phyloP scores from a whole-genome alignment of 1,140 invertebrate species.

The Sipha flava region DNA sequence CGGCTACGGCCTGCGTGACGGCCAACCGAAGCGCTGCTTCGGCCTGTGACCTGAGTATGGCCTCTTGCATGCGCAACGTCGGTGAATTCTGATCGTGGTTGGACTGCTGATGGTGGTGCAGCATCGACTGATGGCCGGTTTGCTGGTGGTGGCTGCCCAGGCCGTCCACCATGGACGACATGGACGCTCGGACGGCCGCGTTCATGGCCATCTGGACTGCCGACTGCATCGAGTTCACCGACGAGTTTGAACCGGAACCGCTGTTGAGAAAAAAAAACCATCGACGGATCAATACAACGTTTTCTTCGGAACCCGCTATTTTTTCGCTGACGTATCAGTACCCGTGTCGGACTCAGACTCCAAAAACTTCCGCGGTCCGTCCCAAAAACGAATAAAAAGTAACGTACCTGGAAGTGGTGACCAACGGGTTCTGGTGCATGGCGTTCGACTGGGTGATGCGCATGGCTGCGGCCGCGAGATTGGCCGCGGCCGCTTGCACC shows the following conservation, averaged over 20 bases:
- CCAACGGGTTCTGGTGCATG: conserved; percentile 38
- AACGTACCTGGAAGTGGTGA: conserved; percentile 39
- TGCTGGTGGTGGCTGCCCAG: conserved; percentile 47
- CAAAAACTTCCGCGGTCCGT: no score
- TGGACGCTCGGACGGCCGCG: conserved; percentile 45
- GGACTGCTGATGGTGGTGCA: conserved; percentile 39
- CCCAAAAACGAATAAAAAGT: not conserved
- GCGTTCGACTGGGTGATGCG: conserved; percentile 50
- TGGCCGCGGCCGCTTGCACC: conserved; percentile 63
- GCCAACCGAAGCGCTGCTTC: conserved; percentile 71
- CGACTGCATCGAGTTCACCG: conserved; percentile 31
- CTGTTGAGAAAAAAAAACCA: not conserved
- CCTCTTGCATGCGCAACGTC: conserved; percentile 66
- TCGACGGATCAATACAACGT: not conserved
- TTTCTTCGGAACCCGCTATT: no score
- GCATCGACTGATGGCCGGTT: conserved; percentile 45
- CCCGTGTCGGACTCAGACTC: no score
- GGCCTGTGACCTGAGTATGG: conserved; percentile 68
- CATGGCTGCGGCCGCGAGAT: conserved; percentile 65
- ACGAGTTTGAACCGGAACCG: conserved; percentile 11
- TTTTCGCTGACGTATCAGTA: no score
- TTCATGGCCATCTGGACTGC: conserved; percentile 43
- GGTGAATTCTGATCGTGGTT: conserved; percentile 50
- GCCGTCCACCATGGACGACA: conserved; percentile 41
- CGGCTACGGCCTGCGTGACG: conserved; percentile 53